Percentiles rank a stretch among this genome's conserved stretches.
Evolutionary conservation across 2,797 vertebrate species (phyloP).

Genomic region (Sorex maritimensis): DNA sequence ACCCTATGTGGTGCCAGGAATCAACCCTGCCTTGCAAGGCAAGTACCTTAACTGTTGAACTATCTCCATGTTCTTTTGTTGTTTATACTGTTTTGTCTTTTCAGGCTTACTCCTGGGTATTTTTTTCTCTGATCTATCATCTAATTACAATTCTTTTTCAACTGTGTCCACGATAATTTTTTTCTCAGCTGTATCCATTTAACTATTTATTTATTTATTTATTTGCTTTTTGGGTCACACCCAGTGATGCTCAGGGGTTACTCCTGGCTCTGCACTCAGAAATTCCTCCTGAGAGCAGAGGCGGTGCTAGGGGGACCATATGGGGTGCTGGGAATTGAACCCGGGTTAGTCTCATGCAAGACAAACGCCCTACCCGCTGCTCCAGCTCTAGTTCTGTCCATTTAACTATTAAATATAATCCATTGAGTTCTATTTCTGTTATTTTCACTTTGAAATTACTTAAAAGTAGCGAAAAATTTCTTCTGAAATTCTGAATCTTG

Average conservation of each 20-base stretch:
- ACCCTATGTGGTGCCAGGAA: too few species aligned
- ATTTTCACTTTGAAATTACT: background rate
- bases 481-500: background rate
- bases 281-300: too few species aligned
- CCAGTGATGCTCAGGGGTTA: too few species aligned
- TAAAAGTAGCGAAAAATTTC: background rate
- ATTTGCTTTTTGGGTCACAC: too few species aligned
- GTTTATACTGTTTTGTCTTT: background rate
- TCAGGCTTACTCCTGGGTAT: background rate
- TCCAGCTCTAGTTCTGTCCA: too few species aligned
- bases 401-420: slow-evolving; percentile 1
- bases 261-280: too few species aligned
- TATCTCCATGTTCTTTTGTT: background rate
- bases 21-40: too few species aligned
- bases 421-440: background rate
- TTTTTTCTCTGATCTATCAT: background rate
- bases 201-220: background rate
- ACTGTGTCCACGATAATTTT: background rate
- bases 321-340: too few species aligned
- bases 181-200: background rate
- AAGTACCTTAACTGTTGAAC: background rate
- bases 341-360: too few species aligned
- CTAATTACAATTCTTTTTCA: background rate
- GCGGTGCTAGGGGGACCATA: too few species aligned
- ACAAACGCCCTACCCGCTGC: too few species aligned